Evolutionary conservation across 1,140 invertebrate genomes (phyloP).

Genomic region (Drosophila pachea): DNA sequence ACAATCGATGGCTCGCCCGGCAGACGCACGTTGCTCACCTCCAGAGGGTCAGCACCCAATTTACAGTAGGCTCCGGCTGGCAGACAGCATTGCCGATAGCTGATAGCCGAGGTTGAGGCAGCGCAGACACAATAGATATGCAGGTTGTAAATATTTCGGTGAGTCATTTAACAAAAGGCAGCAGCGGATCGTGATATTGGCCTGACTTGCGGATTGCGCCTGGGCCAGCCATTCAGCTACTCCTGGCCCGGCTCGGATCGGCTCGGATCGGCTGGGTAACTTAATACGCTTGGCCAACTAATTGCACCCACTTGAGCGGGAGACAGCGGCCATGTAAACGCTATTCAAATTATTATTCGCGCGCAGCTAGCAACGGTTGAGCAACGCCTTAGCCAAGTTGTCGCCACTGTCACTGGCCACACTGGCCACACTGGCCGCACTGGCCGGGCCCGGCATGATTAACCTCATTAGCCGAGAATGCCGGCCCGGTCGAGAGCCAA

Average conservation of each 20-base stretch:
- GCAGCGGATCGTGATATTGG: constrained; percentile 28
- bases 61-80: constrained; percentile 10
- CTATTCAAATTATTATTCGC: constrained; percentile 16
- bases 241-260: too few relatives aligned
- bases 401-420: constrained; percentile 26
- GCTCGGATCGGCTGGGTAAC: background rate
- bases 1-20: constrained; percentile 45
- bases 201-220: background rate
- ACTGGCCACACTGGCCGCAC: too few relatives aligned
- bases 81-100: constrained; percentile 19
- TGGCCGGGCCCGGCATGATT: constrained; percentile 40
- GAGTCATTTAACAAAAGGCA: constrained; percentile 21
- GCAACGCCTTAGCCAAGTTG: constrained; percentile 23
- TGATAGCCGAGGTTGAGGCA: constrained; percentile 30
- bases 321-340: constrained; percentile 3
- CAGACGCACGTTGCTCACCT: constrained; percentile 75
- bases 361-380: constrained; percentile 2
- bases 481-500: constrained; percentile 19
- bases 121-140: constrained; percentile 15
- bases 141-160: constrained; percentile 31
- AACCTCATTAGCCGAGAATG: constrained; percentile 63
- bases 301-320: constrained; percentile 18
- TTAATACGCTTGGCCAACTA: constrained; percentile 14
- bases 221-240: too few relatives aligned
- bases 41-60: constrained; percentile 65